phyloP scores from a whole-genome alignment of 2,797 vertebrate genomes.

The Orestias chungarensis region DNA sequence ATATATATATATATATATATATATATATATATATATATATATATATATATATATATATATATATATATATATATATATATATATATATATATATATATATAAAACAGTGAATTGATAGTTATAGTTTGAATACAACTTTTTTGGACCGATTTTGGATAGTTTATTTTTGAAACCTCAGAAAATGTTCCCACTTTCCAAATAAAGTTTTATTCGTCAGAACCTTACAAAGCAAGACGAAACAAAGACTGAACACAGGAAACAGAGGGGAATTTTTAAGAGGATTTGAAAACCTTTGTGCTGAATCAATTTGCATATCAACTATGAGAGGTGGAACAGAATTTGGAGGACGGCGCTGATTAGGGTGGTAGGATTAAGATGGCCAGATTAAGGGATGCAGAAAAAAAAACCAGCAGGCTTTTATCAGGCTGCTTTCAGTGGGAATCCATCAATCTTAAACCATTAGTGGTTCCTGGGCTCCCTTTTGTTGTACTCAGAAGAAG shows the following conservation, averaged over 20 bases:
- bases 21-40: too few relatives aligned
- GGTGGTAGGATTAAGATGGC: constrained; percentile 11
- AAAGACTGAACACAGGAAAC: neutral
- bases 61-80: too few relatives aligned
- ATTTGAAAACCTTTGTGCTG: neutral
- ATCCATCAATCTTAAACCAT: neutral
- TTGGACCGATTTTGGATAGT: neutral
- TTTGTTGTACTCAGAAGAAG: neutral
- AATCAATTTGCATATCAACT: constrained; percentile 34
- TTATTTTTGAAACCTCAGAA: neutral
- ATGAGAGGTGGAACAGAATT: constrained; percentile 34
- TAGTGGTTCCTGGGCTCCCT: neutral
- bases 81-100: too few relatives aligned
- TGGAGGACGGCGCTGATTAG: constrained; percentile 16
- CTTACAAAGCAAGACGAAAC: neutral
- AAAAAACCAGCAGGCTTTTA: neutral
- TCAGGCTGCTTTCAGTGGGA: neutral
- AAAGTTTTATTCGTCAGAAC: neutral
- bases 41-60: too few relatives aligned
- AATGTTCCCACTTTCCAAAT: neutral
- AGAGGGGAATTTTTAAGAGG: neutral
- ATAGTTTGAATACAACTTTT: neutral
- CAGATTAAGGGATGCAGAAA: constrained; percentile 1
- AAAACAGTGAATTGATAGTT: too few relatives aligned
- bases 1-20: too few relatives aligned